Conservation (phyloP, 2,797 vertebrate genomes). For the Amphiprion clarkii region DNA sequence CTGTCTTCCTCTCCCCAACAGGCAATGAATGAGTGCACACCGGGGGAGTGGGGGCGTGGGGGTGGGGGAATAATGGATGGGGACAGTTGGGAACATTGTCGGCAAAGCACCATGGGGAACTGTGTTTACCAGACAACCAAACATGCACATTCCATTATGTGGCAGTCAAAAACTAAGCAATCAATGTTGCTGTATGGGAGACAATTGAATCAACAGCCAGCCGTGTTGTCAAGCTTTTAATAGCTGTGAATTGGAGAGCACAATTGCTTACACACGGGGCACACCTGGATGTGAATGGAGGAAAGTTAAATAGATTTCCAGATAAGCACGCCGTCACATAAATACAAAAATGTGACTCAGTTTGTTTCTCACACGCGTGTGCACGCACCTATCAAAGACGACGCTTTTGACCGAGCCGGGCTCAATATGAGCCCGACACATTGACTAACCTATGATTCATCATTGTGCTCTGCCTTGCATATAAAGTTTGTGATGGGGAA, state of each 20-base stretch:
- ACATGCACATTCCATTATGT: slow-evolving; percentile 71
- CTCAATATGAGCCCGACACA: slow-evolving; percentile 48
- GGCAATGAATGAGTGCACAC: slow-evolving; percentile 70
- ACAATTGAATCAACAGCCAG: slow-evolving; percentile 60
- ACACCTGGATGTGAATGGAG: slow-evolving; percentile 44
- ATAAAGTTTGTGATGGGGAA: slow-evolving; percentile 50
- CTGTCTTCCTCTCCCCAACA: slow-evolving; percentile 55
- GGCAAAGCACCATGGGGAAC: slow-evolving; percentile 63
- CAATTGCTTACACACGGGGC: slow-evolving; percentile 21
- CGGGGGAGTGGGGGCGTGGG: slow-evolving; percentile 47
- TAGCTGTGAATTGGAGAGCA: slow-evolving; percentile 31
- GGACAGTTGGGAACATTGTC: slow-evolving; percentile 69
- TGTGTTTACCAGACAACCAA: slow-evolving; percentile 64
- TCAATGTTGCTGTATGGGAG: slow-evolving; percentile 49
- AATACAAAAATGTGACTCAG: slow-evolving; percentile 21
- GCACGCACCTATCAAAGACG: slow-evolving; percentile 5
- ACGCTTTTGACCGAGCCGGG: slow-evolving; percentile 4
- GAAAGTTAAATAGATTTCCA: slow-evolving; percentile 36
- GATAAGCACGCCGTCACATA: slow-evolving; percentile 32
- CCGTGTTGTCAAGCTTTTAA: slow-evolving; percentile 65
- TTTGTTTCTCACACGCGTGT: slow-evolving; percentile 4
- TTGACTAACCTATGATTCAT: slow-evolving; percentile 72
- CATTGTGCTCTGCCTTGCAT: slow-evolving; percentile 29
- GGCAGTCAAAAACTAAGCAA: slow-evolving; percentile 57
- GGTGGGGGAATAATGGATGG: slow-evolving; percentile 68